These are phyloP conservation scores for Macrophya alboannulata DNA, from an alignment of 2,888 invertebrate genomes.

Conservation along the genomic window DNA sequence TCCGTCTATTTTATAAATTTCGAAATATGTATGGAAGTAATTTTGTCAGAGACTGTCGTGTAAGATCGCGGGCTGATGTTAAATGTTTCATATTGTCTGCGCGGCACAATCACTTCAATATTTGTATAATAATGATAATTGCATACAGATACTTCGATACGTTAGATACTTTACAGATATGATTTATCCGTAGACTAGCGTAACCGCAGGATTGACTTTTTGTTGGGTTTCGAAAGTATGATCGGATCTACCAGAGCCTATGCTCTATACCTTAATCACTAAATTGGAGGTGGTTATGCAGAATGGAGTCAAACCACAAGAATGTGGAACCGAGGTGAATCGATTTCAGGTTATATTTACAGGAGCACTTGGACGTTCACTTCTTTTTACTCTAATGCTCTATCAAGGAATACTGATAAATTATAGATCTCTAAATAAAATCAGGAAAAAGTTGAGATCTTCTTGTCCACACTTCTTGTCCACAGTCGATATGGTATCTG, in stretches of 20 bases:
- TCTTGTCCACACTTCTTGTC: not conserved
- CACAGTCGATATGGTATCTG: not conserved
- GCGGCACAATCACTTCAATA: not conserved
- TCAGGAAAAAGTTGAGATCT: not conserved
- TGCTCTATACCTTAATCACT: constrained; percentile 24
- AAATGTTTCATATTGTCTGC: not conserved
- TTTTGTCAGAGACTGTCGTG: not conserved
- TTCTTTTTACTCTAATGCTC: constrained; percentile 1
- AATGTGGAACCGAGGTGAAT: constrained; percentile 46
- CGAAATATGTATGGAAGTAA: no score
- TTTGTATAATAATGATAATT: constrained; percentile 34
- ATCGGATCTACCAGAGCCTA: constrained; percentile 30
- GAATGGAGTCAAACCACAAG: constrained; percentile 54
- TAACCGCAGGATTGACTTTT: constrained; percentile 51
- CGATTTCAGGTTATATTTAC: constrained; percentile 47
- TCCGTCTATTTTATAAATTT: not conserved
- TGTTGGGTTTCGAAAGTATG: constrained; percentile 46
- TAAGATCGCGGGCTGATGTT: not conserved
- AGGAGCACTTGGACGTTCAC: constrained; percentile 21
- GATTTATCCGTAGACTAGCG: constrained; percentile 23
- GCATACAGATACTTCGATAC: not conserved
- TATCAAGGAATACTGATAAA: not conserved
- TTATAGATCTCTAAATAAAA: constrained; percentile 8
- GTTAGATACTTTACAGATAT: not conserved
- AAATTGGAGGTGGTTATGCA: constrained; percentile 50